Conservation (phyloP, 2,797 vertebrate species). For the Pyrrhura leucotis region DNA sequence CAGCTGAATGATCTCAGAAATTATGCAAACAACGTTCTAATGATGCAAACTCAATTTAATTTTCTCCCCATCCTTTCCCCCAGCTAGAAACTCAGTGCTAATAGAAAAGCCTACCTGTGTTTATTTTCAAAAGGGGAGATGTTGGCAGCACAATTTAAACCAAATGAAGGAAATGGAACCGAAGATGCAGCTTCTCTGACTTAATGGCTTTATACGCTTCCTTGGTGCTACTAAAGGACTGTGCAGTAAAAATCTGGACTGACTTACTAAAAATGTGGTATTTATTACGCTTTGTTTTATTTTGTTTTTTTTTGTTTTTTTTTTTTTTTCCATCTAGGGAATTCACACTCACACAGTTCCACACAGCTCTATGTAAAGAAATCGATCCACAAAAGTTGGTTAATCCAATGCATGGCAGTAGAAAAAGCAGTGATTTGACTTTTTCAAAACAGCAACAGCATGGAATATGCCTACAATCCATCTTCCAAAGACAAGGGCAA, state of each 20-base stretch:
- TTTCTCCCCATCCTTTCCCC: neutral
- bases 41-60: conserved; percentile 51
- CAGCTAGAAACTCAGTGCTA: neutral
- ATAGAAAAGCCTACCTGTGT: neutral
- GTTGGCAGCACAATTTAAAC: neutral
- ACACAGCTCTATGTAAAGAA: neutral
- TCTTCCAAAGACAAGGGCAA: neutral
- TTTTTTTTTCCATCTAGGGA: neutral
- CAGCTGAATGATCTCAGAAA: conserved; percentile 42
- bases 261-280: neutral
- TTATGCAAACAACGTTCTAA: conserved; percentile 48
- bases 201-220: neutral
- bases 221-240: neutral
- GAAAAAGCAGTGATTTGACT: neutral
- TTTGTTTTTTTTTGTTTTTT: neutral
- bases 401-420: neutral
- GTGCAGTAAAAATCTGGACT: neutral
- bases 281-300: neutral
- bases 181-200: neutral
- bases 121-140: neutral
- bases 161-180: neutral
- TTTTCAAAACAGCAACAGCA: neutral
- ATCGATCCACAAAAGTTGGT: neutral
- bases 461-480: neutral
- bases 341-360: neutral